Evolutionary conservation across 2,113 vertebrate species (phyloP), one percentile per base, ranked within the genome.

Genomic region (Aramus guarauna): DNA sequence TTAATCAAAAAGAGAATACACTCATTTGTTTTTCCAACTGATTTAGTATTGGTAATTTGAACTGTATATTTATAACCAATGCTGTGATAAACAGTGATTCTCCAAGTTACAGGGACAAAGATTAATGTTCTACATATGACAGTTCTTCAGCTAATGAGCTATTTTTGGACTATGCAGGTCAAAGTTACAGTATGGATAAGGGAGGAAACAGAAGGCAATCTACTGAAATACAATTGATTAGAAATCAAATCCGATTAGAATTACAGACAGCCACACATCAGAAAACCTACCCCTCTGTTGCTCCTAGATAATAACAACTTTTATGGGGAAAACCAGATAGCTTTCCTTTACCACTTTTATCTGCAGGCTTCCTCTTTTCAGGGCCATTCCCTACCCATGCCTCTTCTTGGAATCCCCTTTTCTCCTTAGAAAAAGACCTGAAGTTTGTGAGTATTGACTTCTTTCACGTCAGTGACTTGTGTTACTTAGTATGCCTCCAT

Each of bases 321-420:
- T 3, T 47, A 16, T 8, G 5, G 5, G 22, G 13, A 23, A 50
- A 74, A 47, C 0, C n/a, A 59, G 0, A 2, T 8, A 59, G n/a
- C 27, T 78, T 80, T 43, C 3, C 41, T 52, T 71, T 29, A 37
- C 60, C n/a, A 3, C 58, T 72, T 63, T 1, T 6, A 41, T 18
- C 37, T 27, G 16, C 22, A 14, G 19, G 32, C 29, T 52, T 45
- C 37, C 9, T 27, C 24, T 90, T 59, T 32, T 9, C 43, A 63
- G 11, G 19, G 15, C 24, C 37, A 36, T 53, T 66, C 6, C 21
- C 9, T 43, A 11, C 3, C 17, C 27, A 56, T 3, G 0, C 4
- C 41, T 9, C 8, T 30, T 37, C n/a, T 19, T 8, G 11, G 17
- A 8, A 52, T 41, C 6, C 20, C 18, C 5, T 30, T 55, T 78